Base-by-base conservation (phyloP, 2,113 vertebrate genomes). In the Hepsetus odoe region DNA sequence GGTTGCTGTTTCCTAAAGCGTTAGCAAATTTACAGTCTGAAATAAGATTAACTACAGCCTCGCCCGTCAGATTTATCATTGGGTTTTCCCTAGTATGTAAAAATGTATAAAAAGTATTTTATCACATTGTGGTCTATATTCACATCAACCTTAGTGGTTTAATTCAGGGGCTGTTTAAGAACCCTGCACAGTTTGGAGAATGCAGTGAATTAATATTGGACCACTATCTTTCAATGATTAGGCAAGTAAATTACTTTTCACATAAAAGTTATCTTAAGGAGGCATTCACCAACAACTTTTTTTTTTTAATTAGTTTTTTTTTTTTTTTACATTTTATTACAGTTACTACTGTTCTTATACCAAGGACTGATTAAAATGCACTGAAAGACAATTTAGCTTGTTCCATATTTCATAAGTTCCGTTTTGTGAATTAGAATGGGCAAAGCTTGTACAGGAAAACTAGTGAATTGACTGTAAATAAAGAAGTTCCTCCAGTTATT, bases 391-490 rank as follows among this genome's bases (percentile, higher is more conserved):
- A 12, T 59, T 10, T 40, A 20, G 16, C 24, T 28, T 7, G 55
- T 69, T 58, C 33, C 33, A 51, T 12, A 28, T n/a, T n/a, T 2
- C 69, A 81, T 2, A 74, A 35, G 58, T 49, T 11, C 18, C 24
- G 49, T 64, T 66, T 55, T 67, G 35, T 74, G 10, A 68, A 59
- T 28, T 12, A 42, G 2, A 61, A 49, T 33, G 40, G 67, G 40
- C 49, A 65, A 32, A 32, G 32, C 16, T 28, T 80, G 65, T 64
- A 72, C 51, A 76, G 33, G 24, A 11, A 40, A 5, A 24, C 42
- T 71, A 55, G 51, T 65, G 33, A 65, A 65, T 59, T 72, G 38
- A 58, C 55, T 44, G 72, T 59, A 28, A 83, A 83, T 83, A 83
- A 83, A 83, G 28, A 38, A 24, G 51, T 44, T 80, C 32, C 58